Conservation (phyloP, 2,888 invertebrate genomes). For the Plebejus anna region DNA sequence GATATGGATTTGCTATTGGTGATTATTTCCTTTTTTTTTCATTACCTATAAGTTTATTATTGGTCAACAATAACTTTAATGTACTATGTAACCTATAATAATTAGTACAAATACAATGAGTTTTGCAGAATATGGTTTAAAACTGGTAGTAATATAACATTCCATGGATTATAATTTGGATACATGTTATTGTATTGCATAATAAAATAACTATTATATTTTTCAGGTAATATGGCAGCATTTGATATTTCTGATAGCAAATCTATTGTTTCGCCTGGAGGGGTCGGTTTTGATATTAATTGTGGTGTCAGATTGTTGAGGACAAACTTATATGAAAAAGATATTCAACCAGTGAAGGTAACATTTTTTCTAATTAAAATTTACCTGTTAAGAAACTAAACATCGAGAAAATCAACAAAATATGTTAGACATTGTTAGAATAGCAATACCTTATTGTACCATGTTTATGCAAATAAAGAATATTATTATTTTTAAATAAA, state of each 20-base stretch:
- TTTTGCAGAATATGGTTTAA: too few relatives aligned
- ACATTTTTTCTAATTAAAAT: background rate
- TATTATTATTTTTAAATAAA: background rate
- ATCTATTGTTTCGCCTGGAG: conserved; percentile 97
- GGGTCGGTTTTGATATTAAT: conserved; percentile 99
- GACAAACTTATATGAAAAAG: conserved; percentile 96
- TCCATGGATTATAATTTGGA: background rate
- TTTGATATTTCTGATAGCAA: conserved; percentile 96
- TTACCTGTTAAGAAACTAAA: background rate
- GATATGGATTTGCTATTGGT: conserved; percentile 99
- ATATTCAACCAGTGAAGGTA: conserved; percentile 94
- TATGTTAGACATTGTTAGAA: too few relatives aligned
- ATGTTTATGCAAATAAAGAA: too few relatives aligned
- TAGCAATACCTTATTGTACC: too few relatives aligned
- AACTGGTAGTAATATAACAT: too few relatives aligned
- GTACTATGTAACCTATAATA: background rate
- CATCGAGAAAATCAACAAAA: too few relatives aligned
- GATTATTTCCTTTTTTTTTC: conserved; percentile 38
- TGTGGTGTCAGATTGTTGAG: conserved; percentile 97
- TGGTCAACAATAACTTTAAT: background rate
- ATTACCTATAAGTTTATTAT: background rate
- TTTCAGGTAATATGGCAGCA: conserved; percentile 97
- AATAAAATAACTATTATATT: conserved; percentile 36
- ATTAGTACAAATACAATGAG: background rate
- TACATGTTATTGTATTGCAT: too few relatives aligned